These are phyloP conservation scores for Apoderus coryli DNA, from an alignment of 2,888 invertebrate genomes.

Conservation along the genomic window DNA sequence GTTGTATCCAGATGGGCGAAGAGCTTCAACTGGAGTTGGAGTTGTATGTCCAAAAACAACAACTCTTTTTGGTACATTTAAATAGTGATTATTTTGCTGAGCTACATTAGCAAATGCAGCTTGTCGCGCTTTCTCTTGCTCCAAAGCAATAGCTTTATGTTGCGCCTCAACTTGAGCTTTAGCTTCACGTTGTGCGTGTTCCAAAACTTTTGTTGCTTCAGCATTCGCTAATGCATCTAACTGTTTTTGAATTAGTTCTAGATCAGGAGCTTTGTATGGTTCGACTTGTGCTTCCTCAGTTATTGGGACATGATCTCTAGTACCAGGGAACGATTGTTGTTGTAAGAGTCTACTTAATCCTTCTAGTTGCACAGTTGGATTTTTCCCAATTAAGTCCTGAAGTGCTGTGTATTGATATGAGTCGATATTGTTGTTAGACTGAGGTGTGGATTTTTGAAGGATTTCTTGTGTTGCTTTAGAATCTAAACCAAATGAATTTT, in stretches of 20 bases:
- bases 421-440: slow-evolving; percentile 8
- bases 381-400: slow-evolving; percentile 35
- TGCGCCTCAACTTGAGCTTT: slow-evolving; percentile 24
- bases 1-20: too few relatives aligned
- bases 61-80: slow-evolving; percentile 7
- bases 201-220: slow-evolving; percentile 22
- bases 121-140: slow-evolving; percentile 19
- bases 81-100: slow-evolving; percentile 18
- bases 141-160: slow-evolving; percentile 22
- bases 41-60: slow-evolving; percentile 6
- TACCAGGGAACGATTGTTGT: slow-evolving; percentile 4
- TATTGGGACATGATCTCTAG: too few relatives aligned
- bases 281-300: too few relatives aligned
- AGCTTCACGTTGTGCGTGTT: slow-evolving; percentile 24
- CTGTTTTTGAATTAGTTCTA: slow-evolving; percentile 24
- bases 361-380: slow-evolving; percentile 36
- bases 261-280: slow-evolving; percentile 8
- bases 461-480: slow-evolving; percentile 11
- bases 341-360: slow-evolving; percentile 35
- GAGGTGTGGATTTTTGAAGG: slow-evolving; percentile 10
- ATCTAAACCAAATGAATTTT: slow-evolving; percentile 15
- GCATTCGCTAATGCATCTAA: slow-evolving; percentile 24
- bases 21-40: slow-evolving; percentile 5
- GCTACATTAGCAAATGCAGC: slow-evolving; percentile 19
- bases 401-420: slow-evolving; percentile 30